phyloP scores from a whole-genome alignment of 2,113 vertebrate genomes.

The Podilymbus podiceps region DNA sequence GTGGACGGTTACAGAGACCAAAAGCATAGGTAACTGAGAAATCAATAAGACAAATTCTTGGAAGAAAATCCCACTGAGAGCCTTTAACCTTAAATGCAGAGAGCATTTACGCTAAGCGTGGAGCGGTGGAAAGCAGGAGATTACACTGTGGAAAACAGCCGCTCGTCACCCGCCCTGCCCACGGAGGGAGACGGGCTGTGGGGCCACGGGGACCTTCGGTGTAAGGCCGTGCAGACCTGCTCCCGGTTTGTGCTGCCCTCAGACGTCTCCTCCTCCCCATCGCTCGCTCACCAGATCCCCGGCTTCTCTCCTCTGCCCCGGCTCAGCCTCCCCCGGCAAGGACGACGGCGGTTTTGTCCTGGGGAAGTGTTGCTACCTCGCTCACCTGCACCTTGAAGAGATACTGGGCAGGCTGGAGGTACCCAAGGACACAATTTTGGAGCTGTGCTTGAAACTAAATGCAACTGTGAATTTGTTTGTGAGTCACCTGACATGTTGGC shows the following conservation, averaged over 20 bases:
- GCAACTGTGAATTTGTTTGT: background rate
- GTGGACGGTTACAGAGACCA: background rate
- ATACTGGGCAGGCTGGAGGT: fast-evolving
- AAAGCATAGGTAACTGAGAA: background rate
- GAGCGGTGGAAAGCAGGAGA: background rate
- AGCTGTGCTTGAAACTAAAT: fast-evolving
- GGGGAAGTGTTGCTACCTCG: fast-evolving
- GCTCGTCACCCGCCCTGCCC: background rate
- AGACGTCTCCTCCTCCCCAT: background rate
- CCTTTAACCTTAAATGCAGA: background rate
- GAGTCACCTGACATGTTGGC: background rate
- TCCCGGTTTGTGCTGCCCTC: fast-evolving
- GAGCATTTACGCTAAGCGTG: background rate
- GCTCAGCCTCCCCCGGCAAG: background rate
- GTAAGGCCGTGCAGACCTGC: too few species aligned
- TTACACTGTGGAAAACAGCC: fast-evolving
- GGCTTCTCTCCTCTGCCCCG: fast-evolving
- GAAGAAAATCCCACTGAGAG: background rate
- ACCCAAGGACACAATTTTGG: fast-evolving
- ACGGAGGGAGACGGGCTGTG: fast-evolving
- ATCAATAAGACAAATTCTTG: background rate
- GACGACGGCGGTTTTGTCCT: fast-evolving
- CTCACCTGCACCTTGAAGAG: background rate
- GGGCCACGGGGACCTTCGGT: background rate
- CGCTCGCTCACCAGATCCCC: fast-evolving